Conservation (phyloP, 1,140 invertebrate genomes). For the Bombus affinis region DNA sequence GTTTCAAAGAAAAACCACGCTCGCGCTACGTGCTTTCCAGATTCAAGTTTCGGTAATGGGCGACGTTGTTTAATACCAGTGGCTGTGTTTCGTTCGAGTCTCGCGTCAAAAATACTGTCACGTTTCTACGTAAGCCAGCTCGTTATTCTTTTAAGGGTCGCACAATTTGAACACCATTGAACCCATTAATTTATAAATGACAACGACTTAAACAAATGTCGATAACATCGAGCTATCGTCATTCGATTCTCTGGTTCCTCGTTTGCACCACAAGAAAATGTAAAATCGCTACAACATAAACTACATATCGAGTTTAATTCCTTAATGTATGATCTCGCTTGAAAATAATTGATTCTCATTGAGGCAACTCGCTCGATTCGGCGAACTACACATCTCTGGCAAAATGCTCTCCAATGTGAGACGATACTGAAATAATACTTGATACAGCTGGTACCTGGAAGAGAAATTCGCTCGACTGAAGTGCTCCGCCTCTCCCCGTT, state of each 20-base stretch:
- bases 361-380: conserved; percentile 14
- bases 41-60: conserved; percentile 20
- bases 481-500: conserved; percentile 62
- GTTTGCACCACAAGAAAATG: neutral
- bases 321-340: conserved; percentile 4
- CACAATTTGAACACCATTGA: too few species aligned
- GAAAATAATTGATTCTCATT: conserved; percentile 56
- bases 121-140: too few species aligned
- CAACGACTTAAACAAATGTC: too few species aligned
- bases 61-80: conserved; percentile 28
- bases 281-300: neutral
- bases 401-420: conserved; percentile 55
- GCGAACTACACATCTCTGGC: neutral
- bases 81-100: neutral
- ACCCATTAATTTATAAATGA: too few species aligned
- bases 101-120: neutral
- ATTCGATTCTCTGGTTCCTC: neutral
- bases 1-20: conserved; percentile 74
- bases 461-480: conserved; percentile 63
- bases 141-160: too few species aligned
- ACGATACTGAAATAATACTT: conserved; percentile 78
- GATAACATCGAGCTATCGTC: too few species aligned
- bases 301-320: conserved; percentile 1
- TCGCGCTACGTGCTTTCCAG: neutral
- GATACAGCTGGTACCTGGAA: conserved; percentile 71